Conservation (phyloP, 2,888 invertebrate genomes). For the Arctia plantaginis region DNA sequence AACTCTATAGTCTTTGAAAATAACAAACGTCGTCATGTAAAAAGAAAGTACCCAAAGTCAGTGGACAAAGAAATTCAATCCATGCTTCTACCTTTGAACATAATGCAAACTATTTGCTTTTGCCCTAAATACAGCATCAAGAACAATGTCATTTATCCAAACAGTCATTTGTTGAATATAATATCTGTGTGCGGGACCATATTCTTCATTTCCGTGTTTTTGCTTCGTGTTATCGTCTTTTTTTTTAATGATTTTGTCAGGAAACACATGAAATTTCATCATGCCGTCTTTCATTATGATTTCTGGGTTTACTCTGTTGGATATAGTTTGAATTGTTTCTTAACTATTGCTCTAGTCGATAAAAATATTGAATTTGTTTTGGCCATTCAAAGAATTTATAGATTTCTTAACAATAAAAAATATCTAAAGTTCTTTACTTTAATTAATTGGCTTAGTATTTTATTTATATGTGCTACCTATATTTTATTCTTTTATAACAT, state of each 20-base stretch:
- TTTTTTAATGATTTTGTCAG: neutral
- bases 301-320: slow-evolving; percentile 4
- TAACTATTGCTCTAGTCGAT: neutral
- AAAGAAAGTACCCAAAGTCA: slow-evolving; percentile 14
- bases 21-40: neutral
- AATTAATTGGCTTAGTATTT: slow-evolving; percentile 11
- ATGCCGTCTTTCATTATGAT: neutral
- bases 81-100: slow-evolving; percentile 34
- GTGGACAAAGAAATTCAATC: slow-evolving; percentile 36
- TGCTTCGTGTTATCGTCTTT: no score
- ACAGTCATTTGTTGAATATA: neutral
- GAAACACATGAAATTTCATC: neutral
- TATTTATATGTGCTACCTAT: no score
- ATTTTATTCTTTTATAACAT: no score
- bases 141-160: slow-evolving; percentile 34
- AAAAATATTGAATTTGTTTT: slow-evolving; percentile 21
- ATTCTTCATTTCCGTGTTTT: neutral
- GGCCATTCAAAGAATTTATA: slow-evolving; percentile 23
- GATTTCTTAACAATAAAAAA: slow-evolving; percentile 7
- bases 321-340: slow-evolving; percentile 10
- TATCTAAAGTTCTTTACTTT: neutral
- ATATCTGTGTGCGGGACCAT: slow-evolving; percentile 9
- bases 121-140: slow-evolving; percentile 35
- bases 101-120: slow-evolving; percentile 27
- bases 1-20: no score